These are phyloP conservation scores for Hemiscyllium ocellatum DNA, from an alignment of 2,113 vertebrate genomes.

Conservation along the genomic window DNA sequence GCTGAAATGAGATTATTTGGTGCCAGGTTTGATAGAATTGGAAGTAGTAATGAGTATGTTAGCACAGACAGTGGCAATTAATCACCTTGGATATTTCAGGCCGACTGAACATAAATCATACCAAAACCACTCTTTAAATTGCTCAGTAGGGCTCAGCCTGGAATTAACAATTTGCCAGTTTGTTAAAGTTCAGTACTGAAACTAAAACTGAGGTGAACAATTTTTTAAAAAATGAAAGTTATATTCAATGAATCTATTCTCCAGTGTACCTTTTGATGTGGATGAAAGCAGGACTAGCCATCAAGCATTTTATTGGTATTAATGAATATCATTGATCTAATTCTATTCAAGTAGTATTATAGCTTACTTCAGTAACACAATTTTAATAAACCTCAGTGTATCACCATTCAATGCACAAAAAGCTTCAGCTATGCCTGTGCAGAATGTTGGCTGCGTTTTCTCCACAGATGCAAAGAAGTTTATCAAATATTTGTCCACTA, in stretches of 20 bases:
- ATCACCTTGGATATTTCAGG: conserved; percentile 13
- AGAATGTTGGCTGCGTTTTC: not conserved
- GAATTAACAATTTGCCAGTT: not conserved
- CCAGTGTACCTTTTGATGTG: not conserved
- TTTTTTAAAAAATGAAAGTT: not conserved
- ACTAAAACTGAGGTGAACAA: not conserved
- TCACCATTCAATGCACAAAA: not conserved
- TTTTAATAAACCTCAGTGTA: not conserved
- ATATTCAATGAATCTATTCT: not conserved
- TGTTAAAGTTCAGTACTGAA: not conserved
- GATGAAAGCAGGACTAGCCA: not conserved
- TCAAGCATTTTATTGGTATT: not conserved
- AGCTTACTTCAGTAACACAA: not conserved
- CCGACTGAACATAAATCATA: conserved; percentile 23
- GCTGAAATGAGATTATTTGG: conserved; percentile 29
- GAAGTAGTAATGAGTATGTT: conserved; percentile 36
- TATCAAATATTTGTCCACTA: not conserved
- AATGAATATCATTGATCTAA: not conserved
- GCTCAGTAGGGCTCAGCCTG: not conserved
- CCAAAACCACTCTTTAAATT: conserved; percentile 1
- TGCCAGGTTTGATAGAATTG: conserved; percentile 35
- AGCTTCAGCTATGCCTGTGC: not conserved
- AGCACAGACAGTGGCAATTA: conserved; percentile 28
- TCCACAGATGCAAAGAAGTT: not conserved
- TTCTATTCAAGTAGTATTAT: not conserved